Conservation (phyloP, 2,797 vertebrate genomes). For the Acrossocheilus wenchowensis region DNA sequence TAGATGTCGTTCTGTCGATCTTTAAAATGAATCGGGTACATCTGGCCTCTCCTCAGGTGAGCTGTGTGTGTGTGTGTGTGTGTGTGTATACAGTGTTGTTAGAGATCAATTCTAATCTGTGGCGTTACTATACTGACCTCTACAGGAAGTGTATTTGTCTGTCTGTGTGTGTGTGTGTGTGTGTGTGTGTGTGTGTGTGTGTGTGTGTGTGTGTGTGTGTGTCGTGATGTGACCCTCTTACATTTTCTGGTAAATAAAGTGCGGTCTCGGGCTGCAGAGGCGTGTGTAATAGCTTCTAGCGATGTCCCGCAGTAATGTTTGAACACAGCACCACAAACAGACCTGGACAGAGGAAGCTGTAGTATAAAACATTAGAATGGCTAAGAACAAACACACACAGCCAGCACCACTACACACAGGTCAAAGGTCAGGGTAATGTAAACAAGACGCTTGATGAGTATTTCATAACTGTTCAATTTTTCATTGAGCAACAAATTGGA, state of each 20-base stretch:
- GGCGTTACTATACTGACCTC: conserved; percentile 89
- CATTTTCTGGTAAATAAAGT: conserved; percentile 54
- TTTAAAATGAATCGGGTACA: neutral
- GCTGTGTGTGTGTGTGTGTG: neutral
- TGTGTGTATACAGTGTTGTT: conserved; percentile 31
- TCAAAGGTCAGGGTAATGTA: conserved; percentile 76
- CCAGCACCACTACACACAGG: conserved; percentile 56
- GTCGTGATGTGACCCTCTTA: conserved; percentile 23
- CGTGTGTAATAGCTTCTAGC: conserved; percentile 56
- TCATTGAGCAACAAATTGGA: conserved; percentile 80
- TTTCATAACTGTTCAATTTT: conserved; percentile 81
- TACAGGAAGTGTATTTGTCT: conserved; percentile 74
- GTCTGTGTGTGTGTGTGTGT: conserved; percentile 30
- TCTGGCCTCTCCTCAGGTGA: neutral
- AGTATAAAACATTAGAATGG: conserved; percentile 48
- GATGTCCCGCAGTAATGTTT: conserved; percentile 54
- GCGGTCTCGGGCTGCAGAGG: conserved; percentile 40
- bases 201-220: conserved; percentile 11
- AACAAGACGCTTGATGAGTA: conserved; percentile 80
- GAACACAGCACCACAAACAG: conserved; percentile 59
- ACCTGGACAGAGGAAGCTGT: conserved; percentile 38
- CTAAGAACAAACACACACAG: conserved; percentile 58
- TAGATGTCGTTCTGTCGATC: neutral
- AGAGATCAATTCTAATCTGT: conserved; percentile 73
- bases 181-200: conserved; percentile 34